Conservation (phyloP, 1,140 invertebrate genomes). For the Telenomus remus region DNA sequence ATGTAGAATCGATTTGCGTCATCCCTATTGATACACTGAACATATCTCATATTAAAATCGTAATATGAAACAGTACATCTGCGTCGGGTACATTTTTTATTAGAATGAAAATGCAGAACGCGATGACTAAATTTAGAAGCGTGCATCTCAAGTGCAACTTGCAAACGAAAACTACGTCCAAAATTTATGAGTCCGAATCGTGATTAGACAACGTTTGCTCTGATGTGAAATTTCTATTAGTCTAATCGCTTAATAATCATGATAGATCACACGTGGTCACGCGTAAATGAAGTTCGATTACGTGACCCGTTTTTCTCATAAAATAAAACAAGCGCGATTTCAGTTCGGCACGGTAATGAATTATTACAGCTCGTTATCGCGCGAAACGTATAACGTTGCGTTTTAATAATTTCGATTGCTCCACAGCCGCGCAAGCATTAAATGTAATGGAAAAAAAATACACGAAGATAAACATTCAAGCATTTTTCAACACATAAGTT, state of each 20-base stretch:
- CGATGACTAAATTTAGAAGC: no score
- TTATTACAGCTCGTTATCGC: slow-evolving; percentile 10
- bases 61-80: no score
- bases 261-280: slow-evolving; percentile 32
- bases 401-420: background rate
- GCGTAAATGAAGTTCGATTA: slow-evolving; percentile 31
- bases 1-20: no score
- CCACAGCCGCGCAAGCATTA: background rate
- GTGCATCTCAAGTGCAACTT: background rate
- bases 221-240: slow-evolving; percentile 6
- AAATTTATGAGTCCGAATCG: slow-evolving; percentile 6
- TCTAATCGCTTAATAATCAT: slow-evolving; percentile 22
- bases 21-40: no score
- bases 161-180: background rate
- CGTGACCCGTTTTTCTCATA: slow-evolving; percentile 25
- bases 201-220: background rate
- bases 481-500: no score
- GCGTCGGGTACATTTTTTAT: no score
- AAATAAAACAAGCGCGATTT: slow-evolving; percentile 20
- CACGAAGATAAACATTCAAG: no score
- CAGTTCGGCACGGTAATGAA: slow-evolving; percentile 2
- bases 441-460: no score
- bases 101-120: no score
- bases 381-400: slow-evolving; percentile 9
- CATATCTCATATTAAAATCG: no score